phyloP scores from a whole-genome alignment of 2,113 vertebrate genomes.

The Meles meles region DNA sequence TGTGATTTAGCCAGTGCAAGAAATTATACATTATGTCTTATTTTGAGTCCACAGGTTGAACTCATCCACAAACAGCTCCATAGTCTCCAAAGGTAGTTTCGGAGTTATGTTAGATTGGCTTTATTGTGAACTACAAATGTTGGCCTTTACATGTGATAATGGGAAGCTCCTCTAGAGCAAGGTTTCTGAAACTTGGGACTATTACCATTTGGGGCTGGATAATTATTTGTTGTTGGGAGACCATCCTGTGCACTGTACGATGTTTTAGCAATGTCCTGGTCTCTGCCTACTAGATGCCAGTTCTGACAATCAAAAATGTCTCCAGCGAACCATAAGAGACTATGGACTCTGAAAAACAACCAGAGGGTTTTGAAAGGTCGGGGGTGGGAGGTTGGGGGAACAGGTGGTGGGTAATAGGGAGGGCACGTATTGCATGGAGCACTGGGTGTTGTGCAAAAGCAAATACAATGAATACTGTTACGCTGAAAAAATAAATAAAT shows the following conservation, averaged over 20 bases:
- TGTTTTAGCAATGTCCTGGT: neutral
- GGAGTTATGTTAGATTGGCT: neutral
- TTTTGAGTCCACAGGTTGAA: conserved; percentile 92
- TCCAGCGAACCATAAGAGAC: too few relatives aligned
- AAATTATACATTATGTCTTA: conserved; percentile 93
- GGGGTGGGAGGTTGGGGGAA: too few relatives aligned
- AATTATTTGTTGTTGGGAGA: neutral
- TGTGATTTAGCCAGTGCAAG: conserved; percentile 90
- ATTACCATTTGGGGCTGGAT: neutral
- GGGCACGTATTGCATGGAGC: too few relatives aligned
- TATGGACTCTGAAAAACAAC: too few relatives aligned
- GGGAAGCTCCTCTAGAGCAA: neutral
- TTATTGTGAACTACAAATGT: neutral
- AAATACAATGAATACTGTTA: too few relatives aligned
- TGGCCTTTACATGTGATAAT: neutral
- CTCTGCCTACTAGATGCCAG: neutral
- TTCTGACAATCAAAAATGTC: neutral
- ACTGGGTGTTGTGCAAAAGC: too few relatives aligned
- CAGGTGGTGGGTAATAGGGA: too few relatives aligned
- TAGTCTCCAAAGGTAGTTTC: conserved; percentile 79
- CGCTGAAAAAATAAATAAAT: too few relatives aligned
- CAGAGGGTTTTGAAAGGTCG: too few relatives aligned
- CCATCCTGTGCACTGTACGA: neutral
- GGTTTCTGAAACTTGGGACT: neutral
- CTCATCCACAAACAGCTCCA: conserved; percentile 89